phyloP scores from a whole-genome alignment of 1,140 invertebrate species.

The Leptinotarsa undecemlineata region DNA sequence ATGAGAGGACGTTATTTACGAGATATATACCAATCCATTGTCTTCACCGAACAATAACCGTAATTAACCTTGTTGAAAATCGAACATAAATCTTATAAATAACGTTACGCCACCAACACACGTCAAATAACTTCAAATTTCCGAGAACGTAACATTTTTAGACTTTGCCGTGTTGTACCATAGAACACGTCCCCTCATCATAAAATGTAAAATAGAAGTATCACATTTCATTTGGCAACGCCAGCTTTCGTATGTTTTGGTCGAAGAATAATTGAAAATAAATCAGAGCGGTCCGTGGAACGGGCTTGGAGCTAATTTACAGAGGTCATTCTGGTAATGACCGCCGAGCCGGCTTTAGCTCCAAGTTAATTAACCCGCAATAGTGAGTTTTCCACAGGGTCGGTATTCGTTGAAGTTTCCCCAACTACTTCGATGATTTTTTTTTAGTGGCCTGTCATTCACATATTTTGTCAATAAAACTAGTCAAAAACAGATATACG shows the following conservation, averaged over 20 bases:
- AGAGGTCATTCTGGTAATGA: constrained; percentile 38
- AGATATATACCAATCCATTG: background rate
- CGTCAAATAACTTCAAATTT: constrained; percentile 8
- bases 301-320: constrained; percentile 33
- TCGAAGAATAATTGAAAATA: constrained; percentile 39
- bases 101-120: background rate
- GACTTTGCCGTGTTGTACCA: background rate
- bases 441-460: too few species aligned
- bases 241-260: constrained; percentile 23
- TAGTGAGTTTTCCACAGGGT: constrained; percentile 5
- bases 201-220: constrained; percentile 12
- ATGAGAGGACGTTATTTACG: background rate
- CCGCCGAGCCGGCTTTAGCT: constrained; percentile 28
- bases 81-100: background rate
- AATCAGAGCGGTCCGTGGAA: constrained; percentile 30
- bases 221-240: constrained; percentile 16
- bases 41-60: background rate
- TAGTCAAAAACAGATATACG: too few species aligned
- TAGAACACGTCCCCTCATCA: background rate
- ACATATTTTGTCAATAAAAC: too few species aligned
- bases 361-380: constrained; percentile 35
- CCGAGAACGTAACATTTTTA: background rate
- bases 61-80: background rate
- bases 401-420: background rate
- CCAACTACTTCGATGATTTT: too few species aligned